Evolutionary conservation across 2,113 vertebrate genomes (phyloP), one percentile per base, ranked within the genome.

Genomic region (Bombycilla garrulus): DNA sequence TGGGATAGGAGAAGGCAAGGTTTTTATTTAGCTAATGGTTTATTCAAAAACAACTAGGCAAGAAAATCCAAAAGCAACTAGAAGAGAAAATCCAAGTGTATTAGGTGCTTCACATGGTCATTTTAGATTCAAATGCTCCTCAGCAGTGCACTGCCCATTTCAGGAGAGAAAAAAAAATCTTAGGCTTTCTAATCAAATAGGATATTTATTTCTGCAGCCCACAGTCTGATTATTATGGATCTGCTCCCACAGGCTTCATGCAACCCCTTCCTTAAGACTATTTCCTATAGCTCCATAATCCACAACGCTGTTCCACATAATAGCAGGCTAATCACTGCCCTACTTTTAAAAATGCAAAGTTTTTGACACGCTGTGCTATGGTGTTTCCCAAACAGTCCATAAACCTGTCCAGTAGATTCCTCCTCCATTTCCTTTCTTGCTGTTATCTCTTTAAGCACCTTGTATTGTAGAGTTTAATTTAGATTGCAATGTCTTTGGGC

Each of bases 241-340:
- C 85, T 77, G 67, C 51, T 97, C 53, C 88, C 60, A 94, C 42
- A 88, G 67, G 80, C 92, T 92, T 86, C 86, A 36, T 50, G 35
- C 51, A 95, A 62, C 86, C 33, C 56, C 35, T 77, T 94, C 80
- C 40, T 81, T 90, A 95, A 94, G 64, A 81, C 88, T 94, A 57
- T 88, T 94, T 96, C 94, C 88, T 83, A 24, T 28, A 94, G 80
- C 76, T 93, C 60, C 51, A 33, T 94, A 96, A 95, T 95, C 92
- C 88, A 92, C 80, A 83, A 48, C 2, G 2, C 72, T 83, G 83
- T 88, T 93, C 76, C 79, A 90, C 79, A 66, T 81, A 95, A 66
- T 57, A 95, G 77, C 71, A 86, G 71, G 67, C 92, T 96, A 95
- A 95, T 95, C 93, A 96, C 29, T 88, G 94, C 71, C 92, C 96